Percentiles rank a stretch among this genome's conserved stretches.
These are phyloP conservation scores for Phaonia tiefii DNA, from an alignment of 2,888 invertebrate genomes.

Conservation along the genomic window DNA sequence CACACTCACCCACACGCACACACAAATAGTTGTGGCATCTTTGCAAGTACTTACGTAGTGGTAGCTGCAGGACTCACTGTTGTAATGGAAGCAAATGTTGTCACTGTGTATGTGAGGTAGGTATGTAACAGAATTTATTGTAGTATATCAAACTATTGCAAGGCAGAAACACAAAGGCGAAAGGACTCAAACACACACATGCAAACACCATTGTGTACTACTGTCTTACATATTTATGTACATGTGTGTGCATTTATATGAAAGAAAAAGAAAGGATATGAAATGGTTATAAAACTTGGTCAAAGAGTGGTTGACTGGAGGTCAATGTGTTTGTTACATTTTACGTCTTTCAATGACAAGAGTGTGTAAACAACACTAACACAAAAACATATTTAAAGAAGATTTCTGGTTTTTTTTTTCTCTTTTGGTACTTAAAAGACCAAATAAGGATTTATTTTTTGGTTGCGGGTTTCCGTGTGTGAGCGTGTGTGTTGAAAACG, in stretches of 20 bases:
- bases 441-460: too few relatives aligned
- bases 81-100: background rate
- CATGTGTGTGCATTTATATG: too few relatives aligned
- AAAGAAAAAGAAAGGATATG: constrained; percentile 1
- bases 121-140: background rate
- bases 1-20: background rate
- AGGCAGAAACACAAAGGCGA: background rate
- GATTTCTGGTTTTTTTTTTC: too few relatives aligned
- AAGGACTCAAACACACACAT: constrained; percentile 6
- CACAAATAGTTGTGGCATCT: background rate
- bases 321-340: constrained; percentile 51
- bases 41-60: background rate
- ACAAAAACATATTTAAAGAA: too few relatives aligned
- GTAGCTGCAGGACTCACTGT: background rate
- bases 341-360: background rate
- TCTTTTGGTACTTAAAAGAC: too few relatives aligned
- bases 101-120: background rate
- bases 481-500: background rate
- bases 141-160: constrained; percentile 8
- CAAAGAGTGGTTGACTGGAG: constrained; percentile 38
- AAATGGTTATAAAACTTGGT: constrained; percentile 44
- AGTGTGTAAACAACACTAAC: constrained; percentile 32
- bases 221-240: too few relatives aligned
- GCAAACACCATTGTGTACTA: background rate
- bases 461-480: too few relatives aligned